Conservation (phyloP, 1,140 invertebrate genomes). For the Chrysomallon squamiferum region DNA sequence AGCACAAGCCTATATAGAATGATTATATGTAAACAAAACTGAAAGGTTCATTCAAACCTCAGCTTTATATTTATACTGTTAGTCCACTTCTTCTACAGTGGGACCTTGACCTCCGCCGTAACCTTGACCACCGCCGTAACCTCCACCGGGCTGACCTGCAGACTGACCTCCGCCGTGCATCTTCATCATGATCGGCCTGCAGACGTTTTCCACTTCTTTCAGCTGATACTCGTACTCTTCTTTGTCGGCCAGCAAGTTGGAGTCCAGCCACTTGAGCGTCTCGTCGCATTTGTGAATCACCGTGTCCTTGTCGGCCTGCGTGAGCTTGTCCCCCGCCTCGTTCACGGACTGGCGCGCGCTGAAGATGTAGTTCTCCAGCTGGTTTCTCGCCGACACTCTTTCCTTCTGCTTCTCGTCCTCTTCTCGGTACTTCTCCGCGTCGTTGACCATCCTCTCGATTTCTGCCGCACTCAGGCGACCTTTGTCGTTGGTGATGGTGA, state of each 20-base stretch:
- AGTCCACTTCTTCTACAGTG: constrained; percentile 50
- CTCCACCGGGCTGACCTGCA: not conserved
- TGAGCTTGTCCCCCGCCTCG: constrained; percentile 67
- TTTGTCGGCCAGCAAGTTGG: constrained; percentile 62
- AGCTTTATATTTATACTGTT: not conserved
- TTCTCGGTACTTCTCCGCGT: constrained; percentile 90
- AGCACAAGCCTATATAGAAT: no score
- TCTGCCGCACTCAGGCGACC: constrained; percentile 87
- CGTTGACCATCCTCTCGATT: constrained; percentile 95
- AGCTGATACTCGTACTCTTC: constrained; percentile 63
- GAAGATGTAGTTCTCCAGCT: constrained; percentile 66
- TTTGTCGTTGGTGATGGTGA: constrained; percentile 97
- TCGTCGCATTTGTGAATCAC: constrained; percentile 67
- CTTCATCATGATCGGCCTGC: constrained; percentile 53
- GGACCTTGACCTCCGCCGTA: constrained; percentile 18
- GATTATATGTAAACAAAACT: no score
- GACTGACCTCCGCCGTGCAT: constrained; percentile 36
- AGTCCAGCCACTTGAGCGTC: constrained; percentile 63
- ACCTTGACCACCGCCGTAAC: not conserved
- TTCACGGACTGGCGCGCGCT: constrained; percentile 35
- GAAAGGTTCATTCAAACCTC: no score
- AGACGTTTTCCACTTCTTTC: constrained; percentile 58
- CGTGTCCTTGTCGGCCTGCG: constrained; percentile 69
- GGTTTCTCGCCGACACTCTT: constrained; percentile 81
- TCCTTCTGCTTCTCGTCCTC: constrained; percentile 87